phyloP scores from a whole-genome alignment of 1,140 invertebrate species.

The Aphaenogaster floridana region DNA sequence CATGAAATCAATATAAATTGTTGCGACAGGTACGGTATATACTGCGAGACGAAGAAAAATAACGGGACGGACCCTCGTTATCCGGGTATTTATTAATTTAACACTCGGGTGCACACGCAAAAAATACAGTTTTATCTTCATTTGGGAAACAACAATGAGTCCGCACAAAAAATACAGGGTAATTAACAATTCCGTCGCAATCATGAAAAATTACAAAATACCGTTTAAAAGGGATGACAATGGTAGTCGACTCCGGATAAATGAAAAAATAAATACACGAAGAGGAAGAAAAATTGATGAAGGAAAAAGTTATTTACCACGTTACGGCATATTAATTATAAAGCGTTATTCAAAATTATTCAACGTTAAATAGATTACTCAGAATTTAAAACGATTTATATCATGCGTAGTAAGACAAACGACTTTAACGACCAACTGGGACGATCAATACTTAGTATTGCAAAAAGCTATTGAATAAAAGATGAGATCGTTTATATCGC shows the following conservation, averaged over 20 bases:
- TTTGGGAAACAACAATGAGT: conserved; percentile 29
- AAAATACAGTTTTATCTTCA: conserved; percentile 42
- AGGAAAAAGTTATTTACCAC: not conserved
- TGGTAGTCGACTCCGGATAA: not conserved
- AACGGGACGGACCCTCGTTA: not conserved
- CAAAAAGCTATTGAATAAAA: conserved; percentile 23
- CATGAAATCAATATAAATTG: conserved; percentile 21
- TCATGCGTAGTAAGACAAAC: not conserved
- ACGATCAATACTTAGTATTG: not conserved
- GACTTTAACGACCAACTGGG: not conserved
- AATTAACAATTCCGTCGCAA: conserved; percentile 51
- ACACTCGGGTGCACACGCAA: not conserved
- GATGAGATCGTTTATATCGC: not conserved
- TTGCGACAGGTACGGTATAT: not conserved
- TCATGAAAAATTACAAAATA: conserved; percentile 18
- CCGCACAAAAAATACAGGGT: not conserved
- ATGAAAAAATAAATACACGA: conserved; percentile 15
- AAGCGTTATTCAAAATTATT: not conserved
- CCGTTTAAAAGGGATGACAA: conserved; percentile 3
- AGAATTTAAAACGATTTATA: not conserved
- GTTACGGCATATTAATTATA: not conserved
- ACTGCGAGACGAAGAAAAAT: conserved; percentile 18
- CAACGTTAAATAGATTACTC: not conserved
- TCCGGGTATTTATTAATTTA: conserved; percentile 50
- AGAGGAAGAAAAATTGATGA: not conserved